Conservation (phyloP, 2,888 invertebrate species). For the Hypomecis atomaria region DNA sequence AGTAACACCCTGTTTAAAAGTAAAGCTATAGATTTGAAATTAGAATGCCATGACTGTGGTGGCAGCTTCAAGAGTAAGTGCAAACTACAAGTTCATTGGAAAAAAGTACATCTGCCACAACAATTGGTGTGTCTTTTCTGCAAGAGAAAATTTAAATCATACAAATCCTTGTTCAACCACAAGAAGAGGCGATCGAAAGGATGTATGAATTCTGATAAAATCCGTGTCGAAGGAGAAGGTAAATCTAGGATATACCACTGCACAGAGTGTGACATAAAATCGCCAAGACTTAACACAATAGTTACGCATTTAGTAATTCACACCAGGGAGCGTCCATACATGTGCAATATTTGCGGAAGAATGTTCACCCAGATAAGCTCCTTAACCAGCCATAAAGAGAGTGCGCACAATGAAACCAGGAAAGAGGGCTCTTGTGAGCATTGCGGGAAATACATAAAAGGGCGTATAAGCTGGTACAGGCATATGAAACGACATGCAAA, state of each 20-base stretch:
- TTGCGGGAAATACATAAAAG: constrained; percentile 66
- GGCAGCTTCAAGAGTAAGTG: constrained; percentile 58
- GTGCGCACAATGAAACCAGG: constrained; percentile 55
- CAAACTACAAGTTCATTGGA: constrained; percentile 62
- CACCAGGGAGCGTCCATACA: constrained; percentile 60
- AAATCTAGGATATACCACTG: constrained; percentile 38
- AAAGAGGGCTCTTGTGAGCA: constrained; percentile 63
- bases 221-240: constrained; percentile 37
- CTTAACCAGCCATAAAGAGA: constrained; percentile 62
- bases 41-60: constrained; percentile 56
- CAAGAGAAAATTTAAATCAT: constrained; percentile 47
- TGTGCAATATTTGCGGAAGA: constrained; percentile 62
- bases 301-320: constrained; percentile 60
- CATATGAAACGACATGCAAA: constrained; percentile 59
- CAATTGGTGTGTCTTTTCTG: constrained; percentile 51
- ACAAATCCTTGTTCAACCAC: constrained; percentile 43
- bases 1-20: constrained; percentile 22
- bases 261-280: constrained; percentile 62
- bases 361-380: constrained; percentile 63
- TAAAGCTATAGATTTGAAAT: constrained; percentile 43
- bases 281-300: constrained; percentile 61
- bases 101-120: constrained; percentile 49
- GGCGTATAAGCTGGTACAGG: constrained; percentile 57
- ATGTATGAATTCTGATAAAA: constrained; percentile 28
- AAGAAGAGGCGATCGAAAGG: constrained; percentile 26